A percentile compares a stretch with the other conserved stretches of the same genome.
These are phyloP conservation scores for Siniperca knerii DNA, from an alignment of 2,113 vertebrate species.

Conservation along the genomic window DNA sequence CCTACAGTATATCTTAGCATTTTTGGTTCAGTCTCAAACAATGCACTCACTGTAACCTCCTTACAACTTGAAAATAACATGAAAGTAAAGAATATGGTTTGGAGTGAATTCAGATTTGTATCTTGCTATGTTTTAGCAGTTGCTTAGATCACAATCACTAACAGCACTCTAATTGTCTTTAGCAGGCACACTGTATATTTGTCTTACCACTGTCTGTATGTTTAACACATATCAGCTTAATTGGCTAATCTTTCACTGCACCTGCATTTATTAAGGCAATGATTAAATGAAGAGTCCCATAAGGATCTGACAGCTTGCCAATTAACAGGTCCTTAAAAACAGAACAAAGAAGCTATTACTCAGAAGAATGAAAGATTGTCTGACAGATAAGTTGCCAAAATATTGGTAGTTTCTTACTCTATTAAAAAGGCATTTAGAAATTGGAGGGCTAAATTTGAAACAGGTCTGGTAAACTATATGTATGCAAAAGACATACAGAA, in stretches of 20 bases:
- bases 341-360: slow-evolving; percentile 10
- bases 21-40: slow-evolving; percentile 7
- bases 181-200: background rate
- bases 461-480: background rate
- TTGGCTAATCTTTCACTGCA: background rate
- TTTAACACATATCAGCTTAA: background rate
- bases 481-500: background rate
- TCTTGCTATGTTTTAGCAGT: background rate
- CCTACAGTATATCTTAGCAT: background rate
- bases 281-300: slow-evolving; percentile 15
- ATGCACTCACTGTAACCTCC: background rate
- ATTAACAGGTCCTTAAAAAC: slow-evolving; percentile 5
- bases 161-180: background rate
- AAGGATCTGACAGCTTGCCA: slow-evolving; percentile 12
- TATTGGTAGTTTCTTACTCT: background rate
- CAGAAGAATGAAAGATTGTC: background rate
- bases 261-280: slow-evolving; percentile 19
- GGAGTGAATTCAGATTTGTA: background rate
- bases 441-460: background rate
- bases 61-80: background rate
- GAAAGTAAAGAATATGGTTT: background rate
- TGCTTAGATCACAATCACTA: background rate
- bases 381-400: background rate
- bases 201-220: background rate
- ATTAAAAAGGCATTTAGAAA: slow-evolving; percentile 3